Base-by-base conservation (phyloP, 2,113 vertebrate genomes). In the Peromyscus polionotus region DNA sequence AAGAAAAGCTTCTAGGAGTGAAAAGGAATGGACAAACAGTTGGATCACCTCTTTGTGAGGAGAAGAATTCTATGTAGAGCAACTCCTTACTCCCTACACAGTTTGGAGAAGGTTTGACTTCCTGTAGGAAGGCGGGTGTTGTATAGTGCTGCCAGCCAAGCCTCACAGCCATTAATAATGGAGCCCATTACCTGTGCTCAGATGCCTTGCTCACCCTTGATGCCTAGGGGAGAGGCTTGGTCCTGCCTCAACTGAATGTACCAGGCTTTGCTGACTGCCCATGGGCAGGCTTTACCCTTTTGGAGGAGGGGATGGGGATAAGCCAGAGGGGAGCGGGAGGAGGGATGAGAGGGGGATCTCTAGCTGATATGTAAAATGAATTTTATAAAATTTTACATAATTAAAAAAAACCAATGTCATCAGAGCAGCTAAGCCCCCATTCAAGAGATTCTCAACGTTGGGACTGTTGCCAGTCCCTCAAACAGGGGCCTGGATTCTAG, bases 21-120 rank as follows among this genome's bases (percentile, higher is more conserved):
- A 90, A n/a, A 95, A 95, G 48, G 7, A 92, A 42, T 57, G 33
- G 28, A 11, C 65, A 95, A 70, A 68, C 67, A 57, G 39, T 59
- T 68, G 63, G 5, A 8, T 67, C 19, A 33, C 24, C 8, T 36
- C 31, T 63, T 76, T 17, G 42, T 31, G 11, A 88, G n/a, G 68
- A 77, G n/a, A 67, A 14, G 51, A 75, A 68, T 87, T 87, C 24
- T 73, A 20, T 20, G 20, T 68, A 13, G 26, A 51, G 57, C 31
- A 94, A 75, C 4, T 57, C 5, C 6, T 17, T 19, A 59, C 57
- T 57, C 5, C 4, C 3, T 33, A 48, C 20, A 51, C 65, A 39
- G 24, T 75, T 90, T 80, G 68, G 48, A 91, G 45, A 12, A 83
- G 20, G 19, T 59, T 80, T 33, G 13, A 67, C 42, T 76, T 95